Evolutionary conservation across 2,113 vertebrate species (phyloP), one percentile per base, ranked within the genome.

Genomic region (Triplophysa rosa): DNA sequence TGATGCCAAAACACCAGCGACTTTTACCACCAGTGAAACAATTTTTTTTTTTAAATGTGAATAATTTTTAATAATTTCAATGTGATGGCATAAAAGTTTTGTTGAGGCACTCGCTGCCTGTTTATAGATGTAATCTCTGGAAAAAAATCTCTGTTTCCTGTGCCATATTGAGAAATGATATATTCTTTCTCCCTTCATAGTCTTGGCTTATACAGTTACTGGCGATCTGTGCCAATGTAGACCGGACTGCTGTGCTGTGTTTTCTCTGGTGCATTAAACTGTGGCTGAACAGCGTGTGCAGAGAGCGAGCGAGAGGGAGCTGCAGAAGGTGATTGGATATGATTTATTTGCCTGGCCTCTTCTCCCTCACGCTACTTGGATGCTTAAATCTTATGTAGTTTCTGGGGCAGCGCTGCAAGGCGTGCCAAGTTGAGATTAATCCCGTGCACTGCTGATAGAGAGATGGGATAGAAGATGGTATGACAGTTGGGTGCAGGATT

Each of bases 361-460:
- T 73, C 63, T 45, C 33, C 26, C 64, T 63, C 74, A 59, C 19
- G 21, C 52, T 45, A 23, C 59, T 54, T 49, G 71, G 82, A 84
- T 84, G 62, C 75, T 79, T 77, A 61, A 79, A 86, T 59, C 86
- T 24, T 82, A 83, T 78, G 75, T 65, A 63, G 73, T 77, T 65
- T 81, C 56, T 64, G 24, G 64, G 70, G 58, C 78, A 79, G 67
- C 40, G 26, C 59, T 70, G 63, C 61, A 76, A 82, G 52, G 45
- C 67, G 75, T 64, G 72, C 83, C 73, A 71, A 76, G 77, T 77
- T 78, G 76, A 71, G 70, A 86, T 88, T 85, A 83, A 87, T 85
- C 65, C 80, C 77, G 54, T 29, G 49, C 72, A 13, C 16, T 87
- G 89, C 87, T 89, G 87, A 86, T 86, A 86, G 77, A 84, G 78